phyloP scores from a whole-genome alignment of 2,797 vertebrate genomes.

The Spatula versicolor region DNA sequence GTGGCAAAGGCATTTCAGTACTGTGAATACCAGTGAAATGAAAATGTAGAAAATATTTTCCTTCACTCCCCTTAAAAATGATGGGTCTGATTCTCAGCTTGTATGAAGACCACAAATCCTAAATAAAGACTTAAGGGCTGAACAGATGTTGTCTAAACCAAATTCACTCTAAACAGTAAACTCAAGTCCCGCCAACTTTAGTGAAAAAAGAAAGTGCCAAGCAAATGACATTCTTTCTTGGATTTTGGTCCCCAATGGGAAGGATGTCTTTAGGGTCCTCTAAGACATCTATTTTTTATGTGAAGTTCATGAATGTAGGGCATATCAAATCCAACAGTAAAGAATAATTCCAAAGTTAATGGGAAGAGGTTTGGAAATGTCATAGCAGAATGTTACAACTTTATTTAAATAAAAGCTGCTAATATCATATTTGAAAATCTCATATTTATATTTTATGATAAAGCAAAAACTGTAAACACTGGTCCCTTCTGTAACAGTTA shows the following conservation, averaged over 20 bases:
- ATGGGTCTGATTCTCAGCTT: not conserved
- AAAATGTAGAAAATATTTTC: not conserved
- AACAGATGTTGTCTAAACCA: not conserved
- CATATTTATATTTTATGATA: slow-evolving; percentile 18
- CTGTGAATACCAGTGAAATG: not conserved
- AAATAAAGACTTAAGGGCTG: slow-evolving; percentile 16
- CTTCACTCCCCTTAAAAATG: not conserved
- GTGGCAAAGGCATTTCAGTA: not conserved
- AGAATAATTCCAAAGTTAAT: slow-evolving; percentile 10
- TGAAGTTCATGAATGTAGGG: not conserved
- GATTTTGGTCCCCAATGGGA: not conserved
- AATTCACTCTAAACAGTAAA: not conserved
- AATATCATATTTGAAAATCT: slow-evolving; percentile 38
- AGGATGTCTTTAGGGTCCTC: not conserved
- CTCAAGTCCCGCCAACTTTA: not conserved
- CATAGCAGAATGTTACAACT: slow-evolving; percentile 1
- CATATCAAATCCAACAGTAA: not conserved
- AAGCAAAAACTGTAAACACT: not conserved
- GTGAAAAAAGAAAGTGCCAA: not conserved
- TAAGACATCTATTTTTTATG: not conserved
- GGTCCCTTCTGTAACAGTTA: not conserved
- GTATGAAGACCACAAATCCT: not conserved
- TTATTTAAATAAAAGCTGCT: slow-evolving; percentile 56
- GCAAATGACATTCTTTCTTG: not conserved
- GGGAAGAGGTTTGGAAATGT: slow-evolving; percentile 24